A percentile compares a stretch with the other conserved stretches of the same genome.
These are phyloP conservation scores for Lepidothrix coronata DNA, from an alignment of 2,113 vertebrate genomes.

Conservation along the genomic window DNA sequence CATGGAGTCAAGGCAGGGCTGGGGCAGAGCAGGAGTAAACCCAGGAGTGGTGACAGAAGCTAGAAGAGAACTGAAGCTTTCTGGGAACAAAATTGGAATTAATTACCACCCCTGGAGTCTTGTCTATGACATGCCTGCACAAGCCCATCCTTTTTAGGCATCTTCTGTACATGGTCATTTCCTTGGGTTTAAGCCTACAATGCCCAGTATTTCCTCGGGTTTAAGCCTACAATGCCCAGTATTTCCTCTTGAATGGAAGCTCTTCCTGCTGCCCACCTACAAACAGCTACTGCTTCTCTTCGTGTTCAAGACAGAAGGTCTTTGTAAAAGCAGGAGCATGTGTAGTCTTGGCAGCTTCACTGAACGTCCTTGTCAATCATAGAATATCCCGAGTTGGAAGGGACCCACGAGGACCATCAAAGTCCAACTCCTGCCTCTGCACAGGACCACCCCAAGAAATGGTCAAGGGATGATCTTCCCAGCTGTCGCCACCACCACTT, in stretches of 20 bases:
- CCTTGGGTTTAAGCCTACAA: neutral
- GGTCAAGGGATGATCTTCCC: neutral
- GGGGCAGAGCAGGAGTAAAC: neutral
- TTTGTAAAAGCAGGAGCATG: accelerated
- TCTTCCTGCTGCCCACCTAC: neutral
- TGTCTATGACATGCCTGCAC: neutral
- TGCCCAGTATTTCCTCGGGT: neutral
- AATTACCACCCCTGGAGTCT: neutral
- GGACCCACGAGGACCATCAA: neutral
- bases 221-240: neutral
- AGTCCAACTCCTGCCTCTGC: neutral
- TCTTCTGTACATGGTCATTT: neutral
- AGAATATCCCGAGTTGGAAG: neutral
- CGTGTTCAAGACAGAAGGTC: neutral
- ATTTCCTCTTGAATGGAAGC: neutral
- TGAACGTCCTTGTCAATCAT: neutral
- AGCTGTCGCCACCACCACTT: neutral
- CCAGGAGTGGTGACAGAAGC: neutral
- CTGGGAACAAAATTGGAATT: neutral
- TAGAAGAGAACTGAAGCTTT: neutral
- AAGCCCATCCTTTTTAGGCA: neutral
- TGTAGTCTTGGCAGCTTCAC: neutral
- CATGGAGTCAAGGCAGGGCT: neutral
- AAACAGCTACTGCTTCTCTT: neutral
- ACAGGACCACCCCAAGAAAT: neutral